Conservation (phyloP, 2,888 invertebrate genomes). For the Brenthis hecate region DNA sequence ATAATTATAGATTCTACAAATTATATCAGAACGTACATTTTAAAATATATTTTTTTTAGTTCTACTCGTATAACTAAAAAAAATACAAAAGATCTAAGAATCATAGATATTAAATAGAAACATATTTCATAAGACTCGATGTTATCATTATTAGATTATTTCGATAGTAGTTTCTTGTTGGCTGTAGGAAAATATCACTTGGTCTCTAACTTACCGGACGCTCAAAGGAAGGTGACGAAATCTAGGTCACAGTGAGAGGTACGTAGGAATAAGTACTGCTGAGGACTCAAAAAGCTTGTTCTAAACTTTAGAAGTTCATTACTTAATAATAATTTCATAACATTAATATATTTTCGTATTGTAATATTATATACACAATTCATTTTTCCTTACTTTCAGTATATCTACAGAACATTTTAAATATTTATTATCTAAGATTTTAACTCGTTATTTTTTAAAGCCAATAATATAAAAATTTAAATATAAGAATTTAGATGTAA, state of each 20-base stretch:
- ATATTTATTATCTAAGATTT: no score
- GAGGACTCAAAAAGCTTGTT: conserved; percentile 17
- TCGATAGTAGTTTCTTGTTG: conserved; percentile 21
- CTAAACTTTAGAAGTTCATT: conserved; percentile 1
- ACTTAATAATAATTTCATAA: not conserved
- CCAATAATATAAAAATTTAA: no score
- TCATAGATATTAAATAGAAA: conserved; percentile 3
- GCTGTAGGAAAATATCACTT: conserved; percentile 24
- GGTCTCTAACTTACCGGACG: conserved; percentile 32
- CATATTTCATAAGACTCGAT: conserved; percentile 11
- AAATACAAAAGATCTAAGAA: not conserved
- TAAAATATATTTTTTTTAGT: no score
- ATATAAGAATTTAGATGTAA: no score
- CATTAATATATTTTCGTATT: not conserved
- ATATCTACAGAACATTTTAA: not conserved
- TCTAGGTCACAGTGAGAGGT: conserved; percentile 37
- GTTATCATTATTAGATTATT: conserved; percentile 23
- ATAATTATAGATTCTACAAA: no score
- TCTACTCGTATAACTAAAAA: not conserved
- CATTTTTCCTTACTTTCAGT: not conserved
- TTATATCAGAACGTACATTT: no score
- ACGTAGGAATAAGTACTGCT: conserved; percentile 32
- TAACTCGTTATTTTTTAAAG: no score
- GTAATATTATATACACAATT: no score
- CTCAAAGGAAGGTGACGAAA: conserved; percentile 35